A percentile compares a stretch with the other conserved stretches of the same genome.
phyloP scores from a whole-genome alignment of 1,140 invertebrate genomes.

The Apolygus lucorum region DNA sequence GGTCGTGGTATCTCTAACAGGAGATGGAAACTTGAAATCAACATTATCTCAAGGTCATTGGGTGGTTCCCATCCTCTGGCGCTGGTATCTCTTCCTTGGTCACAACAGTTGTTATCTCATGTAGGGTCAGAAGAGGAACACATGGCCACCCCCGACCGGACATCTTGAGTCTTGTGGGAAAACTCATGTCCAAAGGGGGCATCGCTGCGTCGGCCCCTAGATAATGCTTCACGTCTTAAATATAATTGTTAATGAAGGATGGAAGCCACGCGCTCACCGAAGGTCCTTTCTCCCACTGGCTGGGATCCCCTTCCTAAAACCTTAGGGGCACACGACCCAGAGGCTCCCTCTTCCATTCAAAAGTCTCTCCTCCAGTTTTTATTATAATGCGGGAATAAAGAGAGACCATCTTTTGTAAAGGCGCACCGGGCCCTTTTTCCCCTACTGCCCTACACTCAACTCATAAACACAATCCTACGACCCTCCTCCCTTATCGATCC shows the following conservation, averaged over 20 bases:
- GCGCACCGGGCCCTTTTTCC: constrained; percentile 4
- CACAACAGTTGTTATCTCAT: no score
- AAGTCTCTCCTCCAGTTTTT: constrained; percentile 1
- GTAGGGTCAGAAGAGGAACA: no score
- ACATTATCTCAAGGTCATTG: no score
- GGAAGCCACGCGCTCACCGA: background rate
- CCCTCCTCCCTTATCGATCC: background rate
- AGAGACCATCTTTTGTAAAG: constrained; percentile 1
- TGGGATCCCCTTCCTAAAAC: background rate
- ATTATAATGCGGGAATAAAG: constrained; percentile 13
- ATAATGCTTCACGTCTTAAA: no score
- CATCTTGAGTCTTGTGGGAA: no score
- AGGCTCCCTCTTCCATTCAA: background rate
- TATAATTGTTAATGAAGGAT: constrained; percentile 8
- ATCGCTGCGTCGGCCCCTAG: no score
- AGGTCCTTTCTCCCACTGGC: background rate
- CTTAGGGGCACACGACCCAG: constrained; percentile 1
- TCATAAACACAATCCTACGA: constrained; percentile 9
- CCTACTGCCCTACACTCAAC: constrained; percentile 14
- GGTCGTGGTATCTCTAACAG: no score
- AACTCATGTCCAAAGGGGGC: no score
- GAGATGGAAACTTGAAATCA: no score
- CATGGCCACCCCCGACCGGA: no score
- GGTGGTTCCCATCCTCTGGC: no score
- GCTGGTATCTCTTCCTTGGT: no score